Base-by-base conservation (phyloP, 2,113 vertebrate species). In the Prionailurus viverrinus region DNA sequence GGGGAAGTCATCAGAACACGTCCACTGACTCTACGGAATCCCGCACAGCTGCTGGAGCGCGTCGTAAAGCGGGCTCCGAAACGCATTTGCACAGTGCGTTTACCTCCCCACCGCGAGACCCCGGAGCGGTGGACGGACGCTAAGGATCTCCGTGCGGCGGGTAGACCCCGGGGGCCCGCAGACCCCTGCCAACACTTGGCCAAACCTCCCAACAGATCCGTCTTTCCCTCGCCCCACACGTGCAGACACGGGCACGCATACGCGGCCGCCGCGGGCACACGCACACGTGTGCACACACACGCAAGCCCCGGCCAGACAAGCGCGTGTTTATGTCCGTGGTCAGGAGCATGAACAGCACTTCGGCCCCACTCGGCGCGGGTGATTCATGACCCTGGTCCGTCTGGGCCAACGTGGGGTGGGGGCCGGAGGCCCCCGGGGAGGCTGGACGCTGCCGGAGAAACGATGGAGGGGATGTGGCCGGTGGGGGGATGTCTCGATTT, bases 401-500 rank as follows among this genome's bases (percentile, higher is more conserved):
- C 98, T 97, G 97, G 98, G 98, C 66, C 94, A 94, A 71, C 4
- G 23, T 1, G 48, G 1, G 73, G 36, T 1, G n/a, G 5, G 1
- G 5, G 78, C 2, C 0, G 9, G 73, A 89, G 88, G 96, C 16
- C 15, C 33, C 4, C 5, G 9, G 71, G 0, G 53, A 16, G 74
- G 63, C 0, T 23, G 71, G 97, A 89, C 94, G 94, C 82, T 66
- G 95, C 95, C 88, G 76, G 87, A 97, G 97, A 96, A 97, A 97
- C 96, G 98, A 91, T 94, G 94, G 97, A 94, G 96, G 98, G 96
- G 97, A 94, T 97, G 89, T n/a, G 96, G 97, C 96, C 98, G 96
- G 97, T 97, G 97, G 97, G 98, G 88, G 97, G 97, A 94, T 4
- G 51, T 80, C 89, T 6, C 96, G 97, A 98, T 98, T 98, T 98